Evolutionary conservation across 2,888 invertebrate genomes (phyloP).

Genomic region (Argyresthia albistria): DNA sequence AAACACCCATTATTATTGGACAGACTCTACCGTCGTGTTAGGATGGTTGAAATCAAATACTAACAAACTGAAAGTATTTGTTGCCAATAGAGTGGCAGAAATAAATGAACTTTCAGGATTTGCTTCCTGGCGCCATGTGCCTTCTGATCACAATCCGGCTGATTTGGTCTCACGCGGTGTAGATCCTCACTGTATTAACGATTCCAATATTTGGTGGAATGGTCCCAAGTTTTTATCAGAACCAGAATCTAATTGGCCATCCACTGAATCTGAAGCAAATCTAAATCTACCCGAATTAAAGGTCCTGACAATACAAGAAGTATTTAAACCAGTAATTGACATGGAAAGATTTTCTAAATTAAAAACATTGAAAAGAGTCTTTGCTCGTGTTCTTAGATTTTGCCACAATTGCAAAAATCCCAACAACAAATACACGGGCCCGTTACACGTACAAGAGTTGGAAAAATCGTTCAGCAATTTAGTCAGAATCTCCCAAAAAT

Average conservation of each 20-base stretch:
- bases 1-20: neutral
- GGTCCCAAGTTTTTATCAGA: neutral
- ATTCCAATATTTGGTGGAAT: neutral
- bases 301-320: neutral
- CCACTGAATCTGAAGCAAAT: neutral
- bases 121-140: neutral
- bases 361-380: neutral
- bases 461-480: neutral
- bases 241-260: neutral
- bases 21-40: constrained; percentile 2
- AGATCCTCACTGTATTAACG: neutral
- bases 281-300: neutral
- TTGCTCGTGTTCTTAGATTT: neutral
- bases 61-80: neutral
- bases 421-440: neutral
- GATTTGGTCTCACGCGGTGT: constrained; percentile 4
- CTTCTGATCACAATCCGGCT: constrained; percentile 2
- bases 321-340: neutral
- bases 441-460: neutral
- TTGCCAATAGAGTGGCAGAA: neutral
- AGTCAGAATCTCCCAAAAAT: neutral
- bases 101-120: neutral
- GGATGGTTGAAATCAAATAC: constrained; percentile 1
- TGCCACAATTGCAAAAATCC: neutral
- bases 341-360: neutral